Evolutionary conservation across 2,113 vertebrate species (phyloP), one percentile per base, ranked within the genome.

Genomic region (Podarcis cretensis): DNA sequence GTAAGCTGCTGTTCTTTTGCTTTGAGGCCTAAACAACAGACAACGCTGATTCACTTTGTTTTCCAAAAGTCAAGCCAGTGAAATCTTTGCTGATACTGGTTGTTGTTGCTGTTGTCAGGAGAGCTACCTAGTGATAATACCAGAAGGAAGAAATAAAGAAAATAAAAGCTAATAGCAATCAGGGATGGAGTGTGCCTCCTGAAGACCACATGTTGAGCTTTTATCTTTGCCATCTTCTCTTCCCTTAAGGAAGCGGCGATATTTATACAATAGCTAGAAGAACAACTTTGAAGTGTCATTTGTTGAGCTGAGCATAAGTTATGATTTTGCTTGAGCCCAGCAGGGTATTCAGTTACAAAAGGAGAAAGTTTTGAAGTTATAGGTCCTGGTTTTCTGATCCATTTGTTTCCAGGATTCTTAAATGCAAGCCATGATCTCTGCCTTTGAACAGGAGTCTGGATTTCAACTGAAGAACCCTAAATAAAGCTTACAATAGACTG

Each of bases 291-390:
- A 89, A 88, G 14, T 71, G 18, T 87, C 37, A 54, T n/a, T 73
- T 94, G 32, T 71, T 89, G n/a, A 71, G 37, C 77, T 12, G 10
- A 91, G 5, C 4, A 48, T 78, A 89, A 81, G 30, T 35, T 85
- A 80, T 3, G 9, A 79, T 88, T 93, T 94, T 40, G 30, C 68
- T 84, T 80, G n/a, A 84, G 57, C 75, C 84, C 68, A 84, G 88
- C 87, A 86, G 48, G 27, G 65, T 23, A 83, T 87, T 80, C 74
- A 80, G 13, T 12, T 95, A 91, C 77, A 90, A 74, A 92, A 88
- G 81, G 3, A 54, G 8, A 18, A 25, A 65, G 43, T 1, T 83
- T 83, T 90, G 54, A 92, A 92, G 63, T 69, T 1, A 0, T 18
- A 40, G 20, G 48, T 85, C 13, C 84, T 57, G 1, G 21, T 84